Conservation (phyloP, 92 coral and sea anemone genomes). For the Montipora capitata region DNA sequence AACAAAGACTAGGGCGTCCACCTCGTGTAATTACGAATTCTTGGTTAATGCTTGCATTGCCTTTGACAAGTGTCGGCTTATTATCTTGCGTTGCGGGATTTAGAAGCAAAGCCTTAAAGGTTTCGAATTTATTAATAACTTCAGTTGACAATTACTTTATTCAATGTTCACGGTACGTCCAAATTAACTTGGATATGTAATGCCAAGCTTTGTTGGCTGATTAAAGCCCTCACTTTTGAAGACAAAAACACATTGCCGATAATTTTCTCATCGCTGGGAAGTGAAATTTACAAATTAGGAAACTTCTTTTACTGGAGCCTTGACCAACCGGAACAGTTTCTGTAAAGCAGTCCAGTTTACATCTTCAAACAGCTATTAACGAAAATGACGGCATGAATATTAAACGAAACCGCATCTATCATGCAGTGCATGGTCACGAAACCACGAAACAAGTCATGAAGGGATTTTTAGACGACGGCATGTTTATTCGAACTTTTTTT, state of each 20-base stretch:
- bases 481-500: too few relatives aligned
- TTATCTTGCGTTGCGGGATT: constrained; percentile 18
- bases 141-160: constrained; percentile 22
- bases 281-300: constrained; percentile 12
- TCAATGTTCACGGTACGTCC: constrained; percentile 5
- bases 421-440: neutral
- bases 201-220: neutral
- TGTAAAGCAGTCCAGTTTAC: too few relatives aligned
- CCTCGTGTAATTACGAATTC: constrained; percentile 38
- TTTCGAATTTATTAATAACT: neutral
- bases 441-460: neutral
- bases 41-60: neutral
- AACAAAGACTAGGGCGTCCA: constrained; percentile 48
- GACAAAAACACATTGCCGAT: too few relatives aligned
- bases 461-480: neutral
- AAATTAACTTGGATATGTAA: neutral
- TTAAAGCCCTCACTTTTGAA: too few relatives aligned
- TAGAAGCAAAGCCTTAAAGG: neutral
- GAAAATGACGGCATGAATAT: too few relatives aligned
- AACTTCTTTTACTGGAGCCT: too few relatives aligned
- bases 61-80: neutral
- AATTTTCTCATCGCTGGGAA: neutral
- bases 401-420: neutral
- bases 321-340: too few relatives aligned
- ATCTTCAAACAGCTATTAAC: too few relatives aligned